A percentile compares a stretch with the other conserved stretches of the same genome.
These are phyloP conservation scores for Macrophya alboannulata DNA, from an alignment of 2,888 invertebrate genomes.

Conservation along the genomic window DNA sequence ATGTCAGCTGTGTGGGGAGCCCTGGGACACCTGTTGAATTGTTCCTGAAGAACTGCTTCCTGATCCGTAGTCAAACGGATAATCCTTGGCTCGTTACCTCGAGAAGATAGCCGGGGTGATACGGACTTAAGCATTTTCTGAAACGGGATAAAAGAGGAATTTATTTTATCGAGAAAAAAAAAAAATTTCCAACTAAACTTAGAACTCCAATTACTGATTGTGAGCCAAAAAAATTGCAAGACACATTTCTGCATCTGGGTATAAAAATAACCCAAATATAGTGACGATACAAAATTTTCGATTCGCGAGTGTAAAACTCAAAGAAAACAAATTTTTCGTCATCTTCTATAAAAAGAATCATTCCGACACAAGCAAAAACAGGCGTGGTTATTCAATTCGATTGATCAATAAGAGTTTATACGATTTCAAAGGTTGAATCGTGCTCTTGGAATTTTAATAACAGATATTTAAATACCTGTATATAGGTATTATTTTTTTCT, in stretches of 20 bases:
- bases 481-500: not conserved
- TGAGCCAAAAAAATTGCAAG: not conserved
- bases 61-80: constrained; percentile 79
- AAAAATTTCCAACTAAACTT: not conserved
- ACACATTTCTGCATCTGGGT: not conserved
- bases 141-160: not conserved
- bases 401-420: not conserved
- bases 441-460: not conserved
- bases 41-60: constrained; percentile 80
- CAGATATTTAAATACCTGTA: not conserved
- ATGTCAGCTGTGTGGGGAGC: constrained; percentile 81
- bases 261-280: not conserved
- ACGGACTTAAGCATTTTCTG: constrained; percentile 67
- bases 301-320: not conserved
- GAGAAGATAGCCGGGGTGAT: constrained; percentile 63
- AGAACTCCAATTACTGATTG: not conserved
- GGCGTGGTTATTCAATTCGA: not conserved
- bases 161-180: not conserved
- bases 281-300: not conserved
- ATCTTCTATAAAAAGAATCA: constrained; percentile 8
- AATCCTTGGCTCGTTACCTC: constrained; percentile 66
- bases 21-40: constrained; percentile 80
- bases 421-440: not conserved
- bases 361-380: not conserved
- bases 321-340: constrained; percentile 6